These are phyloP conservation scores for Melipona beecheii DNA, from an alignment of 2,888 invertebrate species.

Conservation along the genomic window DNA sequence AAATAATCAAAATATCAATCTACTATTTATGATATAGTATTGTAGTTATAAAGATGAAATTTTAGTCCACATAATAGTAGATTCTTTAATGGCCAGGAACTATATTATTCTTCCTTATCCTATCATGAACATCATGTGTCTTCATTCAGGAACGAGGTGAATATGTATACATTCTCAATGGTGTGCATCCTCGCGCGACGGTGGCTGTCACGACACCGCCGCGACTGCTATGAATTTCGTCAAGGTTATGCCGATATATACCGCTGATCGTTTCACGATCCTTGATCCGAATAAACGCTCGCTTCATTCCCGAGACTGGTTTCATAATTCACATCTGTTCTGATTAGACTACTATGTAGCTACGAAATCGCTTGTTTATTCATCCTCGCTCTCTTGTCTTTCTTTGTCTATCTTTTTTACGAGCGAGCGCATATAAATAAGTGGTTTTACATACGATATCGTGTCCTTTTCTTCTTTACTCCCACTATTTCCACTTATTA, in stretches of 20 bases:
- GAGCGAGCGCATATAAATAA: neutral
- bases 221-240: conserved; percentile 33
- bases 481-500: neutral
- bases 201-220: neutral
- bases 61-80: neutral
- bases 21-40: no score
- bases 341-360: conserved; percentile 48
- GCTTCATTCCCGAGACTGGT: conserved; percentile 59
- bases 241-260: conserved; percentile 50
- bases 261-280: conserved; percentile 63
- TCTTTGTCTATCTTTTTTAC: neutral
- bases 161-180: neutral
- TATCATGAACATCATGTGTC: neutral
- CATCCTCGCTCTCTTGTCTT: neutral
- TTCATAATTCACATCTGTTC: conserved; percentile 72
- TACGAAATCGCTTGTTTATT: conserved; percentile 52
- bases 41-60: neutral
- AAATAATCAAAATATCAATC: no score
- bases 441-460: neutral
- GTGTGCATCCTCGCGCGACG: conserved; percentile 1
- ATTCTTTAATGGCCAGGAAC: neutral
- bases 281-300: conserved; percentile 72
- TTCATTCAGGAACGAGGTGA: neutral
- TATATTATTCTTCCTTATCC: neutral
- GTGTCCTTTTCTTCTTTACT: no score